phyloP scores from a whole-genome alignment of 64 coral and sea anemone genomes.

The Montipora capricornis region DNA sequence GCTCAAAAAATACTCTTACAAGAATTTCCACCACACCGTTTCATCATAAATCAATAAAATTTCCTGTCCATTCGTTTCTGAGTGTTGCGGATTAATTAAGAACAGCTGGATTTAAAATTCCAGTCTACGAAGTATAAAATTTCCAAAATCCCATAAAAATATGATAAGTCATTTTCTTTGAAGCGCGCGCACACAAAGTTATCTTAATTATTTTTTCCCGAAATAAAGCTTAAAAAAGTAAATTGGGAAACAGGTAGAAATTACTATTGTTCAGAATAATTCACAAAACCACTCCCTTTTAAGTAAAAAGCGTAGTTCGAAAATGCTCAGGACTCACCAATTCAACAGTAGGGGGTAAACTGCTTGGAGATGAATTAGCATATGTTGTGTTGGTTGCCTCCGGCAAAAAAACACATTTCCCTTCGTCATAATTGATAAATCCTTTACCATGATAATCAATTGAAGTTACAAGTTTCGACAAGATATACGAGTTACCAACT shows the following conservation, averaged over 20 bases:
- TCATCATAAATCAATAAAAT: background rate
- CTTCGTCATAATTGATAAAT: slow-evolving; percentile 3
- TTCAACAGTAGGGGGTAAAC: slow-evolving; percentile 48
- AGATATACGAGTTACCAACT: background rate
- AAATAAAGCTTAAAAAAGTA: background rate
- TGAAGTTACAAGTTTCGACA: background rate
- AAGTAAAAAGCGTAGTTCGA: background rate
- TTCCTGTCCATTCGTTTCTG: background rate
- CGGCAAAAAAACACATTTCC: slow-evolving; percentile 41
- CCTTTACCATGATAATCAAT: slow-evolving; percentile 17
- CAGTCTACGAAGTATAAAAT: background rate
- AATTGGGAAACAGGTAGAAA: background rate
- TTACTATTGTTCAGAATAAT: background rate
- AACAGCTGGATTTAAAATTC: slow-evolving; percentile 42
- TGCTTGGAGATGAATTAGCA: background rate
- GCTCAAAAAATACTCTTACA: background rate
- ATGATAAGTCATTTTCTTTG: slow-evolving; percentile 6
- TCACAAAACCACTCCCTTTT: background rate
- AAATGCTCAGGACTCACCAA: background rate
- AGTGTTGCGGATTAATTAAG: slow-evolving; percentile 12
- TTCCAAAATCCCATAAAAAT: slow-evolving; percentile 25
- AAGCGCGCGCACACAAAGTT: background rate
- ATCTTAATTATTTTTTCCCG: background rate
- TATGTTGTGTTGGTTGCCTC: slow-evolving; percentile 37
- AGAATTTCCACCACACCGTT: background rate